A percentile compares a stretch with the other conserved stretches of the same genome.
These are phyloP conservation scores for Orcinus orca DNA, from an alignment of 2,113 vertebrate species.

Conservation along the genomic window DNA sequence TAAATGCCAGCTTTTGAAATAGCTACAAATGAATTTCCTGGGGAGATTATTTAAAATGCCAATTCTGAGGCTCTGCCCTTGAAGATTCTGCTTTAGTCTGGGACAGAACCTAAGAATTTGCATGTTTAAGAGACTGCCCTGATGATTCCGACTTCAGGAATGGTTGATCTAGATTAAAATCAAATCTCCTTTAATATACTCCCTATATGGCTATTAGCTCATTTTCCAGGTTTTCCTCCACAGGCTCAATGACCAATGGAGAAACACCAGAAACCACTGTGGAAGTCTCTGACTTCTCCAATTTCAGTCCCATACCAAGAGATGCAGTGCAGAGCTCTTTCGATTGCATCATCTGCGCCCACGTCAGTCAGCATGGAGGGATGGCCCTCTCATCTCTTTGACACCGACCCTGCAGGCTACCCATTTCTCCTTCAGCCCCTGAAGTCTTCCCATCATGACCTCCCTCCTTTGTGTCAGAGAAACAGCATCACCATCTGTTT, in stretches of 20 bases:
- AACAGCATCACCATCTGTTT: too few relatives aligned
- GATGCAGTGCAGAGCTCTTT: neutral
- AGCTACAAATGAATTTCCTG: neutral
- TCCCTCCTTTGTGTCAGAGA: neutral
- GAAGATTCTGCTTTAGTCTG: neutral
- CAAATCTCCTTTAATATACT: neutral
- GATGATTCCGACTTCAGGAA: neutral
- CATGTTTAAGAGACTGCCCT: neutral
- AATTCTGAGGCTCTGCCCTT: neutral
- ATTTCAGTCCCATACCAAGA: neutral
- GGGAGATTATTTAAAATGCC: neutral
- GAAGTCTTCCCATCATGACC: neutral
- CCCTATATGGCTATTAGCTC: neutral
- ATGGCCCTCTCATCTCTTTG: too few relatives aligned
- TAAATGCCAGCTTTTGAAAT: neutral
- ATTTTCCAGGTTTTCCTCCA: neutral
- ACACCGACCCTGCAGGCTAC: too few relatives aligned
- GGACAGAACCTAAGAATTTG: too few relatives aligned
- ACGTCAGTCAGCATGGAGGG: neutral
- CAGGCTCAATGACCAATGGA: neutral
- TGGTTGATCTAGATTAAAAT: neutral
- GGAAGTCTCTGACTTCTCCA: too few relatives aligned
- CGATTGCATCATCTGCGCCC: neutral
- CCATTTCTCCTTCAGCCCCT: neutral
- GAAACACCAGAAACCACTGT: neutral